Evolutionary conservation across 2,113 vertebrate genomes (phyloP).

Genomic region (Aegithalos caudatus): DNA sequence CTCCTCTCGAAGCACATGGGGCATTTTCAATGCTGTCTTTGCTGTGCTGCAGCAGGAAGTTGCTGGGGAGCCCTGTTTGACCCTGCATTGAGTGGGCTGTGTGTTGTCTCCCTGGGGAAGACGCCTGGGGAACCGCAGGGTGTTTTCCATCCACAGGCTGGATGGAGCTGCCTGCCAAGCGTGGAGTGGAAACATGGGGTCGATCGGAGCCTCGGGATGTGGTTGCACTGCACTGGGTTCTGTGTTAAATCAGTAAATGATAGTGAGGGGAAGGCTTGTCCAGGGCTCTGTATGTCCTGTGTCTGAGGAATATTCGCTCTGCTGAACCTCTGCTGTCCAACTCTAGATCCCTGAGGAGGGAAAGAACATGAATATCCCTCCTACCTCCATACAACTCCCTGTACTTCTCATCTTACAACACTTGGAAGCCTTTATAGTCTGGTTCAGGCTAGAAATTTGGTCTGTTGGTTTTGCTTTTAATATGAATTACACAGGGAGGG

Average conservation of each 20-base stretch:
- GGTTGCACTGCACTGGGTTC: background rate
- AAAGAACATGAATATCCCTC: background rate
- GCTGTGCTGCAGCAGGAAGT: background rate
- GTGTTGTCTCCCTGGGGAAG: background rate
- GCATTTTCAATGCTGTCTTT: background rate
- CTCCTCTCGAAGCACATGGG: background rate
- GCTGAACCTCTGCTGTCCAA: background rate
- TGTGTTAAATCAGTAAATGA: background rate
- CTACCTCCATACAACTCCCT: background rate
- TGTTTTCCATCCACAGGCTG: constrained; percentile 45
- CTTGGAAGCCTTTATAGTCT: background rate
- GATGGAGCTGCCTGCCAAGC: background rate
- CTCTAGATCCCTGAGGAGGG: background rate
- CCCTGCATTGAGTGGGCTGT: background rate
- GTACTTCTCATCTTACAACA: background rate
- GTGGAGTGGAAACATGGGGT: background rate
- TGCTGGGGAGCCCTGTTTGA: background rate
- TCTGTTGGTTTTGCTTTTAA: background rate
- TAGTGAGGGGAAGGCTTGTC: background rate
- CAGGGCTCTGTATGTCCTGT: background rate
- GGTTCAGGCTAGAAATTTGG: background rate
- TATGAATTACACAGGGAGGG: background rate
- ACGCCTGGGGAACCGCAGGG: background rate
- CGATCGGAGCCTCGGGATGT: background rate
- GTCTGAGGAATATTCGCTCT: background rate